A percentile compares a stretch with the other conserved stretches of the same genome.
These are phyloP conservation scores for Mormyrus hasselquistii DNA, from an alignment of 2,797 vertebrate species.

Conservation along the genomic window DNA sequence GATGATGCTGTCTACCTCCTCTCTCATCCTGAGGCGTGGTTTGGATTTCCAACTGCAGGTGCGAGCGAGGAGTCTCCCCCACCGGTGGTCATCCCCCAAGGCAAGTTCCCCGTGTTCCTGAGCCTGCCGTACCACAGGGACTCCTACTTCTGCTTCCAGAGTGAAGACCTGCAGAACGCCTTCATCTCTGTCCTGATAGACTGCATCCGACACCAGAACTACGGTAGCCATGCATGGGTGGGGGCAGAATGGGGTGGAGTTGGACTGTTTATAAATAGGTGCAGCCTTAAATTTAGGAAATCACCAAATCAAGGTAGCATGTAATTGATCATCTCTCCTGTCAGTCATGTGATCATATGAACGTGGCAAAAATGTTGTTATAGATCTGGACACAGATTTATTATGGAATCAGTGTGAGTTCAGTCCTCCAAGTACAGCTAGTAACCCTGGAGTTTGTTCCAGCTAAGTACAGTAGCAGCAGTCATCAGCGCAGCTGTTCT, in stretches of 20 bases:
- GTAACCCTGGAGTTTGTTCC: background rate
- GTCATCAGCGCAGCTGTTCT: background rate
- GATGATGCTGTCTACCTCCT: too few relatives aligned
- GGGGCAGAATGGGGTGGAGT: background rate
- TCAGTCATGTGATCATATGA: background rate
- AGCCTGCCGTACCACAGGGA: constrained; percentile 77
- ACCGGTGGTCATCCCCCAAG: constrained; percentile 62
- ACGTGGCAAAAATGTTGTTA: background rate
- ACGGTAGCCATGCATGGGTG: constrained; percentile 53
- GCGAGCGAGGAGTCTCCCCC: constrained; percentile 65
- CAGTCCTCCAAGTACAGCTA: background rate
- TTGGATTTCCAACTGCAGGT: constrained; percentile 45
- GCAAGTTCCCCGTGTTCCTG: constrained; percentile 77
- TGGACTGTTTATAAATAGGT: background rate
- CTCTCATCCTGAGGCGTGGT: background rate
- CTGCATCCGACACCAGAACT: constrained; percentile 80
- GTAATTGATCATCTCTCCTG: background rate
- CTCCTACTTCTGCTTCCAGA: constrained; percentile 74
- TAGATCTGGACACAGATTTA: background rate
- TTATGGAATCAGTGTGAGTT: background rate
- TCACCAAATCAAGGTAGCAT: background rate
- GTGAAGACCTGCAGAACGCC: constrained; percentile 51
- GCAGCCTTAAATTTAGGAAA: background rate
- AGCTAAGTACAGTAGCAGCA: too few relatives aligned
- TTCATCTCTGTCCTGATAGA: constrained; percentile 70